phyloP scores from a whole-genome alignment of 2,113 vertebrate genomes.

The Xenopus borealis region DNA sequence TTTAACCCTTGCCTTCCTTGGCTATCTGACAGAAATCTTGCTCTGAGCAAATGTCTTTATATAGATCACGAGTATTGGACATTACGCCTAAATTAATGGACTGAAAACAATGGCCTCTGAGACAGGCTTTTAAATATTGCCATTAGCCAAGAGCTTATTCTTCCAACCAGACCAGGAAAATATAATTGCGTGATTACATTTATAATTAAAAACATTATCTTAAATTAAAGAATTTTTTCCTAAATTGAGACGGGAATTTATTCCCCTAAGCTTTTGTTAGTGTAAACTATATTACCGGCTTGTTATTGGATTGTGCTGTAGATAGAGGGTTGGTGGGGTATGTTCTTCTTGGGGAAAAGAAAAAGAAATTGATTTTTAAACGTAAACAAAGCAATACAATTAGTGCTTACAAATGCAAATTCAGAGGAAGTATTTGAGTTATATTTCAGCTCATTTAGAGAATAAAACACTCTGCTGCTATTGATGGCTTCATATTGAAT shows the following conservation, averaged over 20 bases:
- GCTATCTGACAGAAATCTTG: background rate
- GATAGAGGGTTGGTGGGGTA: slow-evolving; percentile 6
- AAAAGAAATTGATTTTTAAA: slow-evolving; percentile 43
- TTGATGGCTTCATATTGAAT: background rate
- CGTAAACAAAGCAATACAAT: slow-evolving; percentile 33
- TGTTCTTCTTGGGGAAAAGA: slow-evolving; percentile 17
- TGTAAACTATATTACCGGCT: slow-evolving; percentile 40
- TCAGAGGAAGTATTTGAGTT: background rate
- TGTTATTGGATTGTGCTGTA: slow-evolving; percentile 36
- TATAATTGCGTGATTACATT: slow-evolving; percentile 47
- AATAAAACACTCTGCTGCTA: background rate
- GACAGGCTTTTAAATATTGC: slow-evolving; percentile 45
- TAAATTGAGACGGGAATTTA: slow-evolving; percentile 46
- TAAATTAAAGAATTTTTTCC: slow-evolving; percentile 45
- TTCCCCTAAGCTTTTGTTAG: slow-evolving; percentile 46
- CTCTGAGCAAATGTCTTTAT: background rate
- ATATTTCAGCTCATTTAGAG: slow-evolving; percentile 8
- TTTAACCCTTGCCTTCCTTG: background rate
- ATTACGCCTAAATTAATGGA: slow-evolving; percentile 44
- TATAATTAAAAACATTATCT: slow-evolving; percentile 48
- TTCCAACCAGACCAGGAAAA: slow-evolving; percentile 45
- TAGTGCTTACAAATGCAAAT: slow-evolving; percentile 27
- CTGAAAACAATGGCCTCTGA: slow-evolving; percentile 44
- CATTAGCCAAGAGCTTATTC: slow-evolving; percentile 44
- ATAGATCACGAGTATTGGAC: slow-evolving; percentile 20